Evolutionary conservation across 2,888 invertebrate species (phyloP).

Genomic region (Drosophila aldrichi): DNA sequence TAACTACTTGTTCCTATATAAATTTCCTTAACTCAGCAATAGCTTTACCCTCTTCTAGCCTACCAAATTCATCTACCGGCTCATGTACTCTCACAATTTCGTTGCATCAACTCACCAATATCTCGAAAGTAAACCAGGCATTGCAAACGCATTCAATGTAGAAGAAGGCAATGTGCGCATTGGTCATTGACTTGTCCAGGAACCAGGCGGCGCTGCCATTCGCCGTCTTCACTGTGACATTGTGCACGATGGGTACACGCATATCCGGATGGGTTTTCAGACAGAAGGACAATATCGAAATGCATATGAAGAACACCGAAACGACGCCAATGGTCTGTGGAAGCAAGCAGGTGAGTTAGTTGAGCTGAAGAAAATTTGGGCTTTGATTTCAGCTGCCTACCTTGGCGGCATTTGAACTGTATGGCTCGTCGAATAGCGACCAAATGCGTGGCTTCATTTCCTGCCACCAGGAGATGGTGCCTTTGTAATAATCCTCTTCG

Average conservation of each 20-base stretch:
- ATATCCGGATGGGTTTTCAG: slow-evolving; percentile 99
- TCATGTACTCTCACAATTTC: too few species aligned
- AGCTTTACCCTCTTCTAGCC: too few species aligned
- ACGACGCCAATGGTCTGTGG: slow-evolving; percentile 97
- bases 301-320: slow-evolving; percentile 99
- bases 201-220: slow-evolving; percentile 92
- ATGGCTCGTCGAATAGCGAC: slow-evolving; percentile 99
- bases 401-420: slow-evolving; percentile 98
- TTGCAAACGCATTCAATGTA: slow-evolving; percentile 99
- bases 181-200: slow-evolving; percentile 95
- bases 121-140: slow-evolving; percentile 99
- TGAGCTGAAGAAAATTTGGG: too few species aligned
- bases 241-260: slow-evolving; percentile 95
- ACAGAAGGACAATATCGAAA: slow-evolving; percentile 99
- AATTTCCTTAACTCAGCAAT: too few species aligned
- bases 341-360: neutral
- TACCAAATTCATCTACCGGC: too few species aligned
- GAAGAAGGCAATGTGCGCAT: slow-evolving; percentile 98
- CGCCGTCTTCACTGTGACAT: slow-evolving; percentile 91
- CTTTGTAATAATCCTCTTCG: slow-evolving; percentile 96
- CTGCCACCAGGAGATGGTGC: slow-evolving; percentile 98
- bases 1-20: too few species aligned
- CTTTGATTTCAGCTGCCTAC: slow-evolving; percentile 86
- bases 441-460: slow-evolving; percentile 98
- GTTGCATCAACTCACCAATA: slow-evolving; percentile 87